These are phyloP conservation scores for Drosophila robusta DNA, from an alignment of 2,888 invertebrate species.

Conservation along the genomic window DNA sequence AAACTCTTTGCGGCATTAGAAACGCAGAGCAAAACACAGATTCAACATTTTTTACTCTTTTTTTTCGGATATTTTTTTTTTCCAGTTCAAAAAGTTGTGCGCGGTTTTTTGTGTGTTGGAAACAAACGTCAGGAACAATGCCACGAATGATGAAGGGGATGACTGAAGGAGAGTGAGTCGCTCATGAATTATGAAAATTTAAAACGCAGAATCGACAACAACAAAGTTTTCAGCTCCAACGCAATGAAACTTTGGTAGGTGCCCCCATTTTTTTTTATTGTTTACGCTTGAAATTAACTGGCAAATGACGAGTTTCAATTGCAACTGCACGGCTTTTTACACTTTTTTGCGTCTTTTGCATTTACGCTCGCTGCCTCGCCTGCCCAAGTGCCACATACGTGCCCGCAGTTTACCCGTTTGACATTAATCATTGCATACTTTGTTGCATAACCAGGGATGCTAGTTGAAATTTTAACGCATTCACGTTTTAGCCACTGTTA, in stretches of 20 bases:
- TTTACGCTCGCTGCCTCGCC: background rate
- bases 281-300: slow-evolving; percentile 73
- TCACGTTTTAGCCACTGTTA: background rate
- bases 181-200: slow-evolving; percentile 79
- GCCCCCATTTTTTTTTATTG: slow-evolving; percentile 36
- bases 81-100: slow-evolving; percentile 38
- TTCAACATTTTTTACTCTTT: slow-evolving; percentile 53
- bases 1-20: slow-evolving; percentile 79
- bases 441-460: slow-evolving; percentile 28
- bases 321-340: slow-evolving; percentile 22
- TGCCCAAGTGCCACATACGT: background rate
- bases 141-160: slow-evolving; percentile 15
- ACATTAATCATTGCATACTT: slow-evolving; percentile 58
- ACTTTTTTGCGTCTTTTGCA: slow-evolving; percentile 1
- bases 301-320: slow-evolving; percentile 71
- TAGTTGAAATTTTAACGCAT: background rate
- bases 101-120: slow-evolving; percentile 56
- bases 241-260: slow-evolving; percentile 64
- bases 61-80: slow-evolving; percentile 25
- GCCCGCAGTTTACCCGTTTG: slow-evolving; percentile 32
- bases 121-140: slow-evolving; percentile 69
- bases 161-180: slow-evolving; percentile 1
- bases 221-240: slow-evolving; percentile 40
- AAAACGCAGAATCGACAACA: slow-evolving; percentile 45
- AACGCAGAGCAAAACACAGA: slow-evolving; percentile 62